Percentiles rank a stretch among this genome's conserved stretches.
phyloP scores from a whole-genome alignment of 2,888 invertebrate genomes.

The Panzeria rudis region DNA sequence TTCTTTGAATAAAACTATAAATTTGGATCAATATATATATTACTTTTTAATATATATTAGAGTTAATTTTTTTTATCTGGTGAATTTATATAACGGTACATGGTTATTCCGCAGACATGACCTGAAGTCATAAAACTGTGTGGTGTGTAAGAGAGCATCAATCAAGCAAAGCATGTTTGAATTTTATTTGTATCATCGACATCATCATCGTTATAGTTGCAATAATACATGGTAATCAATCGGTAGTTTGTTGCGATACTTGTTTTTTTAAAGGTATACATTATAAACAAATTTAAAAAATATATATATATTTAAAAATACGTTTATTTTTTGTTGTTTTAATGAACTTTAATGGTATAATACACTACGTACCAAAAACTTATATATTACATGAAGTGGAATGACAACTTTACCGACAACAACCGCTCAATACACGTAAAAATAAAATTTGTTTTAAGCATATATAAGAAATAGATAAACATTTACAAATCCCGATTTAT shows the following conservation, averaged over 20 bases:
- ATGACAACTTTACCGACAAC: no score
- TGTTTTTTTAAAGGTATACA: conserved; percentile 10
- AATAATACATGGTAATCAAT: conserved; percentile 42
- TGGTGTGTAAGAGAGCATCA: not conserved
- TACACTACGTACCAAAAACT: no score
- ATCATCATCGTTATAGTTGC: not conserved
- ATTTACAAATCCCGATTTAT: no score
- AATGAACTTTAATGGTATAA: not conserved
- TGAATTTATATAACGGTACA: conserved; percentile 66
- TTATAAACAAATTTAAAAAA: conserved; percentile 23
- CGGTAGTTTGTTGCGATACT: conserved; percentile 31
- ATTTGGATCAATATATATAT: conserved; percentile 53
- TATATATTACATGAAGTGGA: no score
- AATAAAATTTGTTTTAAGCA: no score
- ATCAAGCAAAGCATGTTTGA: not conserved
- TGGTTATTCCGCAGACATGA: conserved; percentile 67
- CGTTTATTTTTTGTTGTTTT: not conserved
- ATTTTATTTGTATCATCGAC: not conserved
- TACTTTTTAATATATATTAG: conserved; percentile 42
- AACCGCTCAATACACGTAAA: no score
- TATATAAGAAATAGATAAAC: no score
- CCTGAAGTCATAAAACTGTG: conserved; percentile 59
- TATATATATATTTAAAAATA: not conserved
- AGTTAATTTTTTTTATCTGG: conserved; percentile 7
- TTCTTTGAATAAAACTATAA: conserved; percentile 45